These are phyloP conservation scores for Lasioglossum morio DNA, from an alignment of 2,888 invertebrate genomes.

Conservation along the genomic window DNA sequence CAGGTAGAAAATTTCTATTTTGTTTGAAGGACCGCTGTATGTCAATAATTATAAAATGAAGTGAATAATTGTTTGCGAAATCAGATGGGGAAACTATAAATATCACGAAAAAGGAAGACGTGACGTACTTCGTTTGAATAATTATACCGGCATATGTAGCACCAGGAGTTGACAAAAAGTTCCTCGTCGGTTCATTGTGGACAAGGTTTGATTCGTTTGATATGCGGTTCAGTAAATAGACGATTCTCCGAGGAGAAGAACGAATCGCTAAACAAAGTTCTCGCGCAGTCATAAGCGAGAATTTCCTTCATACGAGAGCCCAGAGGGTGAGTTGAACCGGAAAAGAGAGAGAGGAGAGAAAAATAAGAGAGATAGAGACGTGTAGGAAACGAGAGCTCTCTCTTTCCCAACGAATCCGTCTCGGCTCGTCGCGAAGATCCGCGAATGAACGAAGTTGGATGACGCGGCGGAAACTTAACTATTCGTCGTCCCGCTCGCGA, in stretches of 20 bases:
- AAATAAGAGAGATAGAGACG: too few relatives aligned
- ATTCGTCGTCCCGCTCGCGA: not conserved
- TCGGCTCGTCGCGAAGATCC: slow-evolving; percentile 35
- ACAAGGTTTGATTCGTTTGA: not conserved
- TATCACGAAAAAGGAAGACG: not conserved
- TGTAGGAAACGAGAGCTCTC: not conserved
- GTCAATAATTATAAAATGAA: too few relatives aligned
- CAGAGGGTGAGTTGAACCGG: not conserved
- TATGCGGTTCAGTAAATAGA: slow-evolving; percentile 6
- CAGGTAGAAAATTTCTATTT: too few relatives aligned
- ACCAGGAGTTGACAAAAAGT: too few relatives aligned
- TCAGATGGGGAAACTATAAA: not conserved
- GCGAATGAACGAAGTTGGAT: slow-evolving; percentile 16
- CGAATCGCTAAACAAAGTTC: slow-evolving; percentile 46
- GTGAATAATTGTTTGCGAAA: not conserved
- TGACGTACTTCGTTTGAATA: not conserved
- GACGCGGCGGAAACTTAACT: slow-evolving; percentile 29
- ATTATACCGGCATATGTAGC: not conserved
- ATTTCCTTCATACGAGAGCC: slow-evolving; percentile 28
- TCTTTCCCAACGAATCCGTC: slow-evolving; percentile 42
- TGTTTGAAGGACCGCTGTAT: too few relatives aligned
- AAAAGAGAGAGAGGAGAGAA: not conserved
- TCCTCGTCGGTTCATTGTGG: too few relatives aligned
- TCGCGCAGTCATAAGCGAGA: not conserved
- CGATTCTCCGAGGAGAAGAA: slow-evolving; percentile 12